Conservation (phyloP, 2,888 invertebrate genomes). For the Volucella inanis region DNA sequence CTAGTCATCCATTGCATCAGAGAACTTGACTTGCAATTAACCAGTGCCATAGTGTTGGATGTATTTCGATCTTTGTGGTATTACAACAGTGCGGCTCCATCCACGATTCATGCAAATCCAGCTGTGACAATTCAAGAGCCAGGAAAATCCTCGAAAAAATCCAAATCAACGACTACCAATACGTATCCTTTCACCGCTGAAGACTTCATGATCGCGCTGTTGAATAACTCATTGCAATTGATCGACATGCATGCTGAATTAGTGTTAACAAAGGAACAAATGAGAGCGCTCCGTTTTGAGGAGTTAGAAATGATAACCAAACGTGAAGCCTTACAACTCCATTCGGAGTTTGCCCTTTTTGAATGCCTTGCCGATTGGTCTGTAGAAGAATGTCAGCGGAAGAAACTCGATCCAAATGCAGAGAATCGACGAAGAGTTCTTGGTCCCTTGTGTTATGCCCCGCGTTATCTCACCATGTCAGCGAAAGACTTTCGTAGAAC, state of each 20-base stretch:
- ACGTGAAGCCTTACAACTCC: conserved; percentile 81
- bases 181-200: conserved; percentile 82
- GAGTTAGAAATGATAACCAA: conserved; percentile 83
- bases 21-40: conserved; percentile 82
- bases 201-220: conserved; percentile 81
- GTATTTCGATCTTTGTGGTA: conserved; percentile 82
- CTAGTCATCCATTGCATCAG: conserved; percentile 82
- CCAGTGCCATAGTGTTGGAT: conserved; percentile 82
- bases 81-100: conserved; percentile 81
- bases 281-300: conserved; percentile 81
- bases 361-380: conserved; percentile 83
- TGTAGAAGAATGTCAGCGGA: conserved; percentile 81
- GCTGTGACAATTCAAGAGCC: conserved; percentile 64
- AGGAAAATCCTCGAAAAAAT: conserved; percentile 69
- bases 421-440: conserved; percentile 82
- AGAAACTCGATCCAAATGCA: conserved; percentile 80
- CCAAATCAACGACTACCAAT: conserved; percentile 75
- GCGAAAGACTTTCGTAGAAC: conserved; percentile 80
- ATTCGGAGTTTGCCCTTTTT: conserved; percentile 81
- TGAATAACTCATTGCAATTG: conserved; percentile 82
- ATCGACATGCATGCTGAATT: conserved; percentile 83
- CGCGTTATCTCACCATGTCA: conserved; percentile 81
- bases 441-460: conserved; percentile 82
- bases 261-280: conserved; percentile 80
- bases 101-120: conserved; percentile 78